Conservation (phyloP, 2,113 vertebrate species). For the Arenaria interpres region DNA sequence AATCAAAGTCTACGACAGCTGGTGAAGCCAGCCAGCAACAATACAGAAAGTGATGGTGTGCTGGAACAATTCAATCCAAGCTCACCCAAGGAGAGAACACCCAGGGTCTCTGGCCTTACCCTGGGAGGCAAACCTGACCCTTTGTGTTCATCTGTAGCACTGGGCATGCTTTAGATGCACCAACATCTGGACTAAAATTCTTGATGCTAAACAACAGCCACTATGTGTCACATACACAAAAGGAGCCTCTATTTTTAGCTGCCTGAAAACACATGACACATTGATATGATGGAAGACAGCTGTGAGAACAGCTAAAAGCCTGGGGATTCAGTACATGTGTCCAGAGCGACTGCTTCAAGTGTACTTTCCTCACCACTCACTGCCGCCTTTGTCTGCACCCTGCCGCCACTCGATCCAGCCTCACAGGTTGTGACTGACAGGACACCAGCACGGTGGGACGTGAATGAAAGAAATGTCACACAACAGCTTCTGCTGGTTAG, state of each 20-base stretch:
- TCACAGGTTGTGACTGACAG: background rate
- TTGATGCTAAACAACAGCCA: background rate
- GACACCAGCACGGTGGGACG: background rate
- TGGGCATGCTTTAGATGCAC: background rate
- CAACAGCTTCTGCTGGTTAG: background rate
- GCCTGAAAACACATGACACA: background rate
- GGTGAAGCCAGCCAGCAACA: background rate
- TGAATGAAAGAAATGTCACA: background rate
- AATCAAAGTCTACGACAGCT: background rate
- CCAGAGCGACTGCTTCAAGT: background rate
- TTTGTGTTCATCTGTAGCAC: background rate
- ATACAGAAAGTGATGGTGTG: background rate
- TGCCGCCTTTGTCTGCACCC: background rate
- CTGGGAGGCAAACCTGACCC: background rate
- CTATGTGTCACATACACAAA: background rate
- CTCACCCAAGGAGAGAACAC: background rate
- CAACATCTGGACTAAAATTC: slow-evolving; percentile 2
- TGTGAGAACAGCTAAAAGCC: background rate
- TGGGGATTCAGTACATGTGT: background rate
- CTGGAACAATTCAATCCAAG: background rate
- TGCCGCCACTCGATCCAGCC: background rate
- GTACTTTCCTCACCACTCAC: background rate
- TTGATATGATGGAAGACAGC: background rate
- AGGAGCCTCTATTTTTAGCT: background rate
- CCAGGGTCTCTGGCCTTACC: background rate